phyloP scores from a whole-genome alignment of 1,140 invertebrate genomes.

The Drosophila ercepeae region DNA sequence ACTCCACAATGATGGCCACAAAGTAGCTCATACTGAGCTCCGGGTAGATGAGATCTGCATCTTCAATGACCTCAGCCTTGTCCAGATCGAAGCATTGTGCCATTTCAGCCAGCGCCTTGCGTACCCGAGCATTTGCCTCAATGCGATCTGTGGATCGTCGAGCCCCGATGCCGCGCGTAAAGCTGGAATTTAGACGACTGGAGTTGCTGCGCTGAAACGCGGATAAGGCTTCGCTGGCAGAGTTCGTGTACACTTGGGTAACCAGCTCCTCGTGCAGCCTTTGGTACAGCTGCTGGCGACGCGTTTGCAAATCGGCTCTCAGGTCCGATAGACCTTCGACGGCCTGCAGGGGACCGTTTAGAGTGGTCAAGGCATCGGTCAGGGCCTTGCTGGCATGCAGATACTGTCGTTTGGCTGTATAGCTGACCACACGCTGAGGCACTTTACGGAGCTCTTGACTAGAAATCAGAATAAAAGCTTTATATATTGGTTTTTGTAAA shows the following conservation, averaged over 20 bases:
- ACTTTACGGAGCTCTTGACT: constrained; percentile 92
- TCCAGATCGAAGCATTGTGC: constrained; percentile 77
- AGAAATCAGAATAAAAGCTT: constrained; percentile 50
- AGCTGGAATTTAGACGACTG: constrained; percentile 85
- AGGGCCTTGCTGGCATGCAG: constrained; percentile 93
- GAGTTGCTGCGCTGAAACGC: constrained; percentile 87
- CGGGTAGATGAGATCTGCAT: constrained; percentile 87
- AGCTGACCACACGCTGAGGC: constrained; percentile 89
- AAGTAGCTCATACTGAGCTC: constrained; percentile 89
- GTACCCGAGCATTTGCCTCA: constrained; percentile 82
- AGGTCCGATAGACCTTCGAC: constrained; percentile 93
- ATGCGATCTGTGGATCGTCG: constrained; percentile 85
- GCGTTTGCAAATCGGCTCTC: constrained; percentile 88
- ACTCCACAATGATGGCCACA: constrained; percentile 93
- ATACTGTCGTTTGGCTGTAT: constrained; percentile 91
- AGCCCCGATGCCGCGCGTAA: constrained; percentile 85
- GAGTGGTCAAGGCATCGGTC: constrained; percentile 88
- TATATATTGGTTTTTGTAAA: background rate
- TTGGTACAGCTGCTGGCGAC: constrained; percentile 90
- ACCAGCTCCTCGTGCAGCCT: constrained; percentile 90
- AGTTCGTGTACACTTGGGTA: constrained; percentile 89
- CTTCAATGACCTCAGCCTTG: constrained; percentile 86
- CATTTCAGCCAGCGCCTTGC: constrained; percentile 84
- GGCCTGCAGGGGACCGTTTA: constrained; percentile 89
- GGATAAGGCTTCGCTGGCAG: constrained; percentile 85